Base-by-base conservation (phyloP, 1,140 invertebrate genomes). In the Gonioctena quinquepunctata region DNA sequence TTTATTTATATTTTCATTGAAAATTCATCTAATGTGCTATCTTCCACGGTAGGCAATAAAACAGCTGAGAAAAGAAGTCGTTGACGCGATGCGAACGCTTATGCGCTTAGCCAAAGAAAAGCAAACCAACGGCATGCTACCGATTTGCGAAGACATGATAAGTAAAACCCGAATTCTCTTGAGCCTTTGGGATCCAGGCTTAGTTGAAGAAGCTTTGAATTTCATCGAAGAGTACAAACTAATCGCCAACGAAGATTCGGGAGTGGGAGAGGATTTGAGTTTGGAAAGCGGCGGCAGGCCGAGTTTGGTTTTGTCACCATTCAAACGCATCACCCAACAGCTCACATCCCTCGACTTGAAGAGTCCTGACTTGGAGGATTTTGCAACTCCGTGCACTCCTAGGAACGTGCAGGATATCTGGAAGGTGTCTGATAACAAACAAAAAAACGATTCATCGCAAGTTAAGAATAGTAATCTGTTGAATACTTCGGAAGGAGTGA, bases 121-220 rank as follows among this genome's bases (percentile, higher is more conserved):
- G 70, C 88, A 91, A 80, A 89, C 89, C 0, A 85, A 85, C 56
- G 91, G 91, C 16, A 92, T 94, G 91, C 81, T 93, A 69, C 89
- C 90, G 0, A 88, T 93, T 68, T 92, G 92, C 76, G 91, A 93
- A 74, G 90, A 92, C 73, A 93, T 94, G 86, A 89, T 93, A 49
- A 87, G 87, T 11, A 92, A 93, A 86, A 93, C 92, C 0, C 87
- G 91, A 69, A 92, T 92, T 23, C 84, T 96, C 27, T 81, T 95
- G 6, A 91, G 90, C 63, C 85, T 95, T 1, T 95, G 93, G 91
- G 93, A 95, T 80, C 90, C 93, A 0, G 89, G 89, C 8, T 84
- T 95, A 19, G 92, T 96, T 0, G 94, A 96, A 80, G 93, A 96
- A 80, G 93, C 93, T 0, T 85, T 95, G 50, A 89, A 88, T 11